Evolutionary conservation across 2,113 vertebrate genomes (phyloP).

Genomic region (Callipepla squamata): DNA sequence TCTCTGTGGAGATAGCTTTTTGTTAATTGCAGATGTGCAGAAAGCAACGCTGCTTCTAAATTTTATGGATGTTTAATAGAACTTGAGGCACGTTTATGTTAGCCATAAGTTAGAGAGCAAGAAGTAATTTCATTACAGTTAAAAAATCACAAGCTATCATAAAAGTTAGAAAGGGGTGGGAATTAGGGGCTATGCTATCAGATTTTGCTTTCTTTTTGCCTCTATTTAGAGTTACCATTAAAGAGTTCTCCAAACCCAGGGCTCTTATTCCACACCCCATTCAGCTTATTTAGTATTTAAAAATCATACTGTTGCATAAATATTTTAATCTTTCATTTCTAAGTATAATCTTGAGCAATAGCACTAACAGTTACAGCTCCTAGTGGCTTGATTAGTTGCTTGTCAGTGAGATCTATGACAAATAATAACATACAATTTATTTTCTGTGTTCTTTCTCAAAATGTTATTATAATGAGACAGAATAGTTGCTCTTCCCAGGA

Average conservation of each 20-base stretch:
- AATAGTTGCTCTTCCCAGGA: background rate
- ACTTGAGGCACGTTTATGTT: rapidly evolving
- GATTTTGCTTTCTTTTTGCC: background rate
- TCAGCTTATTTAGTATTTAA: background rate
- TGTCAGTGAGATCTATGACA: background rate
- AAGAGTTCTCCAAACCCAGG: background rate
- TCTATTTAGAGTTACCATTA: background rate
- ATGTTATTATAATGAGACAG: background rate
- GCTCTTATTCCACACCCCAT: background rate
- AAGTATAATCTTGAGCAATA: background rate
- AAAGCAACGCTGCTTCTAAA: background rate
- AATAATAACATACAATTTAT: background rate
- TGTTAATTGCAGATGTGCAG: background rate
- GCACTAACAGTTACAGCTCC: background rate
- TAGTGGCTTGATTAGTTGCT: background rate
- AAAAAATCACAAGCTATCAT: background rate
- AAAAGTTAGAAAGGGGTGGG: background rate
- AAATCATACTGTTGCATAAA: background rate
- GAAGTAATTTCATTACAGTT: background rate
- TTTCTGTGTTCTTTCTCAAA: background rate
- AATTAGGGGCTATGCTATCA: background rate
- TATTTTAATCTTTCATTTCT: background rate
- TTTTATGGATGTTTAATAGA: background rate
- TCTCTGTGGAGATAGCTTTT: background rate
- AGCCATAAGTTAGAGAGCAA: background rate